Evolutionary conservation across 2,113 vertebrate genomes (phyloP).

Genomic region (Halichoerus grypus): DNA sequence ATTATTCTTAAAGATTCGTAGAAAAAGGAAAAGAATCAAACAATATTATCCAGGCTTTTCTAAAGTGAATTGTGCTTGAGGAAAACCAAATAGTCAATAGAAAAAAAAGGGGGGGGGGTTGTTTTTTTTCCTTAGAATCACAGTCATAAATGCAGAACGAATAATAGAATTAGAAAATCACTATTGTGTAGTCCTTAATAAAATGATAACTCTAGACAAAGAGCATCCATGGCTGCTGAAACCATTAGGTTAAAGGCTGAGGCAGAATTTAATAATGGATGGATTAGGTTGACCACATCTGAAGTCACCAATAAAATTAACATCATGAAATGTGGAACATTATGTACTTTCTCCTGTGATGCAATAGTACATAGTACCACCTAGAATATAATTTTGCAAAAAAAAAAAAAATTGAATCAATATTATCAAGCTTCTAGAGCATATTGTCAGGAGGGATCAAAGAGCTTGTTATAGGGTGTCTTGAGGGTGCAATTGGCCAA

Average conservation of each 20-base stretch:
- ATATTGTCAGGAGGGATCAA: neutral
- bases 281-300: neutral
- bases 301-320: neutral
- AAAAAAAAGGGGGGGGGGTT: neutral
- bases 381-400: neutral
- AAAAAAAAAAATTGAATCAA: neutral
- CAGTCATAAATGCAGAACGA: neutral
- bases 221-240: neutral
- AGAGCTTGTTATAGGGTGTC: neutral
- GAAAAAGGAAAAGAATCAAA: neutral
- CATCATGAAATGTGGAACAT: neutral
- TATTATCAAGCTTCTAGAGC: neutral
- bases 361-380: neutral
- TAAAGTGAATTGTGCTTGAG: constrained; percentile 31
- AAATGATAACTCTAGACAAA: constrained; percentile 27
- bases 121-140: neutral
- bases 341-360: neutral
- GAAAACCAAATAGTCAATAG: neutral
- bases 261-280: neutral
- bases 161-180: constrained; percentile 6
- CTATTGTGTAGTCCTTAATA: neutral
- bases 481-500: neutral
- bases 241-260: neutral
- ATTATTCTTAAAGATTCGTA: neutral
- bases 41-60: constrained; percentile 23